Evolutionary conservation across 2,888 invertebrate species (phyloP).

Genomic region (Idaea aversata): DNA sequence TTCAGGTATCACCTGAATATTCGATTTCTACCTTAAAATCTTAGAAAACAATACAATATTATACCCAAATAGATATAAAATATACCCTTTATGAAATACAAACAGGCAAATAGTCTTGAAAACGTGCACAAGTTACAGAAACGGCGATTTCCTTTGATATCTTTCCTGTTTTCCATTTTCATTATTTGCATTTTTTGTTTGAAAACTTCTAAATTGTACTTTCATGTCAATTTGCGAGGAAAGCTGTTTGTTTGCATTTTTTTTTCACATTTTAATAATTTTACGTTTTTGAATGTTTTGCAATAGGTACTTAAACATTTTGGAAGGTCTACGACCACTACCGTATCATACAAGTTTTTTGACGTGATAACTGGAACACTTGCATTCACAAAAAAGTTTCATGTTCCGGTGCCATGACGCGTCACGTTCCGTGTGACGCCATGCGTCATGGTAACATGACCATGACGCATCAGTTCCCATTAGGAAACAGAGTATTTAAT

Average conservation of each 20-base stretch:
- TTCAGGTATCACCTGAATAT: too few species aligned
- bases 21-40: neutral
- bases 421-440: too few species aligned
- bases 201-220: slow-evolving; percentile 21
- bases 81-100: slow-evolving; percentile 1
- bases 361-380: too few species aligned
- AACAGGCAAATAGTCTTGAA: neutral
- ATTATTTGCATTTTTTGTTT: slow-evolving; percentile 22
- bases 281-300: neutral
- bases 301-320: too few species aligned
- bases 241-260: neutral
- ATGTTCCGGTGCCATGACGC: too few species aligned
- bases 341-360: too few species aligned
- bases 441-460: too few species aligned
- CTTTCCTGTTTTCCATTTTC: slow-evolving; percentile 18
- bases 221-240: slow-evolving; percentile 1
- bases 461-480: too few species aligned
- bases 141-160: slow-evolving; percentile 15
- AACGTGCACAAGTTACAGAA: slow-evolving; percentile 12
- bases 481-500: too few species aligned
- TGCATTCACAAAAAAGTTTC: too few species aligned
- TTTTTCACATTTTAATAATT: neutral
- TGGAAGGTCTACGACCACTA: too few species aligned
- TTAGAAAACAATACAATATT: neutral
- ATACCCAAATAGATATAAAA: neutral